Evolutionary conservation across 2,797 vertebrate species (phyloP).

Genomic region (Gastrophryne carolinensis): DNA sequence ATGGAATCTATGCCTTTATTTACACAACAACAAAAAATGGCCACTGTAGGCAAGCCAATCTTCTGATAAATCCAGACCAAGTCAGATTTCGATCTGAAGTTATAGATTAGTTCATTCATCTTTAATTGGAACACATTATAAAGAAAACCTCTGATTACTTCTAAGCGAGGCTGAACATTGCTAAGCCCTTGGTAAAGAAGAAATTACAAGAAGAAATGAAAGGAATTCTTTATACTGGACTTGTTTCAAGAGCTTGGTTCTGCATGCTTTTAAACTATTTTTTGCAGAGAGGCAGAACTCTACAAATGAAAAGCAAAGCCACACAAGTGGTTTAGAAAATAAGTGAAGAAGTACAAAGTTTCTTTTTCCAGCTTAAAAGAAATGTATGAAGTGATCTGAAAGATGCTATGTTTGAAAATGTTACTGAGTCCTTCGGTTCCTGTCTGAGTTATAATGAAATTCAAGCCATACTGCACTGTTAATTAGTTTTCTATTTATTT

Average conservation of each 20-base stretch:
- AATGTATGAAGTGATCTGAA: slow-evolving; percentile 44
- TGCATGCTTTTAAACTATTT: slow-evolving; percentile 49
- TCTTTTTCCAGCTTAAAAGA: slow-evolving; percentile 40
- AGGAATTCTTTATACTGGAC: slow-evolving; percentile 52
- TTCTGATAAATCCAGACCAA: no score
- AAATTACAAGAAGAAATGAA: slow-evolving; percentile 54
- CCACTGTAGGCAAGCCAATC: no score
- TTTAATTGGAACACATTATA: slow-evolving; percentile 19
- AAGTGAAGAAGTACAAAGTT: slow-evolving; percentile 33
- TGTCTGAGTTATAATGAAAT: slow-evolving; percentile 68
- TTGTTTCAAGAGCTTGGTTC: slow-evolving; percentile 52
- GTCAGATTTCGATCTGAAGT: no score
- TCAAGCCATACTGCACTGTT: slow-evolving; percentile 66
- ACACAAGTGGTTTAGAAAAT: slow-evolving; percentile 45
- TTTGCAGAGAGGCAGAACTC: slow-evolving; percentile 47
- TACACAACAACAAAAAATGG: no score
- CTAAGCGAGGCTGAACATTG: slow-evolving; percentile 16
- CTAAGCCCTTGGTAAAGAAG: slow-evolving; percentile 26
- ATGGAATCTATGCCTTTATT: no score
- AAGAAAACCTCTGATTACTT: slow-evolving; percentile 32
- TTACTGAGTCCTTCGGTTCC: slow-evolving; percentile 57
- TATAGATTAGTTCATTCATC: no score
- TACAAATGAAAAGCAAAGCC: slow-evolving; percentile 36
- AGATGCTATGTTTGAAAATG: slow-evolving; percentile 49
- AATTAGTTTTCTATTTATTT: slow-evolving; percentile 84